Evolutionary conservation across 2,797 vertebrate species (phyloP), one percentile per base, ranked within the genome.

Genomic region (Perodicticus potto): DNA sequence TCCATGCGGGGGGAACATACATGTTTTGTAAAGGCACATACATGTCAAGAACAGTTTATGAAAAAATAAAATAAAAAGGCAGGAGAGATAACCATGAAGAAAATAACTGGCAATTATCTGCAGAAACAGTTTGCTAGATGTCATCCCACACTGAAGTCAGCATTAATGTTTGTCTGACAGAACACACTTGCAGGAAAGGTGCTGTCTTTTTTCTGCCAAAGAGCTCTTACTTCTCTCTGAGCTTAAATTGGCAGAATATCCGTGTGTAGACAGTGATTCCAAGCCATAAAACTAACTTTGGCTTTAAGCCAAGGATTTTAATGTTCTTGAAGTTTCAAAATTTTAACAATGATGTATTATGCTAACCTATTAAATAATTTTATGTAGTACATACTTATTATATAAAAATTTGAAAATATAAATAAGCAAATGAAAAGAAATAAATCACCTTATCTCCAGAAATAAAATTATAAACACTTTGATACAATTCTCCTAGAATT

Each of bases 101-200:
- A 76, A 29, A 34, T 7, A 23, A 89, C 34, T 16, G 0, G 22
- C 7, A 32, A 70, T 8, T 9, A 53, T 95, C 90, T 74, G 34
- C 92, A 92, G 89, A 86, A 32, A 70, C 3, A 29, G 10, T 95
- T 97, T 98, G 91, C 98, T 98, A 98, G 98, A 92, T 98, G 98
- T 98, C 98, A 98, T 96, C 87, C 92, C 78, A 3, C 14, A 23
- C 97, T 97, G 59, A n/a, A 70, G 14, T 87, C 61, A 53, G 55
- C 12, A 87, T 78, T 80, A 23, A 59, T 63, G 49, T 69, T 95
- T 81, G 40, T 0, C 0, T 65, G 0, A 49, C 57, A 70, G 73
- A 76, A 45, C 5, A 61, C 45, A 72, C 17, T 45, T 55, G n/a
- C 72, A 81, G 65, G 34, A 77, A 80, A 40, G 34, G 8, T 69